These are phyloP conservation scores for Drosophila ustulata DNA, from an alignment of 2,888 invertebrate genomes.

Conservation along the genomic window DNA sequence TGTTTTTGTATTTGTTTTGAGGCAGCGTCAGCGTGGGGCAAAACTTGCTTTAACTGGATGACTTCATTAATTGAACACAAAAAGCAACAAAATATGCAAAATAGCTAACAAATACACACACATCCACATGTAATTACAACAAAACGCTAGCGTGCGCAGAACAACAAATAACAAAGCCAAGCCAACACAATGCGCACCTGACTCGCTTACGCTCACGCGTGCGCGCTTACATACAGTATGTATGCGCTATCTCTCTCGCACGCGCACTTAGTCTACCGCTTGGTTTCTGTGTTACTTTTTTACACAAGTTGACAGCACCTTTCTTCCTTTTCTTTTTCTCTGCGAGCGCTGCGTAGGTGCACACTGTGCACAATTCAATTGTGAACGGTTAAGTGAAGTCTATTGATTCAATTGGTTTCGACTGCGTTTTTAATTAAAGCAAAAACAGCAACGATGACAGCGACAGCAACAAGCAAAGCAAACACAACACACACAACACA, in stretches of 20 bases:
- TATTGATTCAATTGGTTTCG: conserved; percentile 71
- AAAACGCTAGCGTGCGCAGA: conserved; percentile 43
- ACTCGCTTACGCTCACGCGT: conserved; percentile 10
- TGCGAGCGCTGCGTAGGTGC: conserved; percentile 45
- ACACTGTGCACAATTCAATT: conserved; percentile 48
- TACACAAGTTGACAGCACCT: conserved; percentile 36
- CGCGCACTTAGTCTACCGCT: not conserved
- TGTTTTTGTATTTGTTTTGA: conserved; percentile 6
- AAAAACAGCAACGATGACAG: conserved; percentile 10
- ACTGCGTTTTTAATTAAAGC: conserved; percentile 57
- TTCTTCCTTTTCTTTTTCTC: not conserved
- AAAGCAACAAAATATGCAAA: conserved; percentile 42
- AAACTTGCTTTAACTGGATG: conserved; percentile 69
- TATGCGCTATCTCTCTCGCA: not conserved
- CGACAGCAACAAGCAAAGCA: conserved; percentile 15
- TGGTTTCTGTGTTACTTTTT: conserved; percentile 1
- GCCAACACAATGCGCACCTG: conserved; percentile 36
- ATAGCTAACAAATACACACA: conserved; percentile 36
- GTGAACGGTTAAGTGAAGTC: conserved; percentile 61
- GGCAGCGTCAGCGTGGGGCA: conserved; percentile 39
- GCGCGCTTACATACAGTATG: not conserved
- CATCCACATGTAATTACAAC: conserved; percentile 28
- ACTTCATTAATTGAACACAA: conserved; percentile 70
- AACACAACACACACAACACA: conserved; percentile 3
- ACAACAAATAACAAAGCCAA: conserved; percentile 26